Conservation (phyloP, 2,888 invertebrate species). For the Kryphioiulus occultus region DNA sequence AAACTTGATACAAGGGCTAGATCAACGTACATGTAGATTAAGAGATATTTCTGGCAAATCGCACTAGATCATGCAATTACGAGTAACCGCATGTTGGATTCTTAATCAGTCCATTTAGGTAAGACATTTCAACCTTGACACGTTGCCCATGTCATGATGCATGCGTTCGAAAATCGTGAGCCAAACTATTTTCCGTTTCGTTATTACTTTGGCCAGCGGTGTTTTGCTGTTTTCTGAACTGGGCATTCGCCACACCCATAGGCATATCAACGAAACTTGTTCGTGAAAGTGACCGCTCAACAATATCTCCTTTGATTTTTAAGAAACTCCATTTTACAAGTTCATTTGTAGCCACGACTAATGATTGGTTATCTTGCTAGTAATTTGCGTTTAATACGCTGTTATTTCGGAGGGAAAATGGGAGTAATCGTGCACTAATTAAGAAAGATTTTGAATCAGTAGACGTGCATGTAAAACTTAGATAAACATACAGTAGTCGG, state of each 20-base stretch:
- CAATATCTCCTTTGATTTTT: neutral
- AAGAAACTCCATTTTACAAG: neutral
- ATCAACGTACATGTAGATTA: neutral
- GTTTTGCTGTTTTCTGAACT: neutral
- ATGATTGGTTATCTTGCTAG: neutral
- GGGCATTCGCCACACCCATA: neutral
- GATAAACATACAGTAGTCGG: no score
- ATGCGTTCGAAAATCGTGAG: neutral
- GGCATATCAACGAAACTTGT: neutral
- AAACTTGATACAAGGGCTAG: neutral
- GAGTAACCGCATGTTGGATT: neutral
- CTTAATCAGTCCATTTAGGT: neutral
- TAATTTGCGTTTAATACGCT: neutral
- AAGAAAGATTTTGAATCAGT: neutral
- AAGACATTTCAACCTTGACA: constrained; percentile 5
- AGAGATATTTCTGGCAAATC: neutral
- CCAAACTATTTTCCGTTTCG: neutral
- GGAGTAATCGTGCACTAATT: neutral
- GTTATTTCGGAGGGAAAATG: neutral
- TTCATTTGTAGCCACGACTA: neutral
- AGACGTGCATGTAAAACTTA: neutral
- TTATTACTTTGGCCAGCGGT: neutral
- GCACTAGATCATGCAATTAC: neutral
- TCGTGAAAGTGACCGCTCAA: neutral
- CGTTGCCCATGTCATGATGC: neutral